A percentile compares a stretch with the other conserved stretches of the same genome.
Conservation (phyloP, 2,113 vertebrate genomes). For the Neogale vison region DNA sequence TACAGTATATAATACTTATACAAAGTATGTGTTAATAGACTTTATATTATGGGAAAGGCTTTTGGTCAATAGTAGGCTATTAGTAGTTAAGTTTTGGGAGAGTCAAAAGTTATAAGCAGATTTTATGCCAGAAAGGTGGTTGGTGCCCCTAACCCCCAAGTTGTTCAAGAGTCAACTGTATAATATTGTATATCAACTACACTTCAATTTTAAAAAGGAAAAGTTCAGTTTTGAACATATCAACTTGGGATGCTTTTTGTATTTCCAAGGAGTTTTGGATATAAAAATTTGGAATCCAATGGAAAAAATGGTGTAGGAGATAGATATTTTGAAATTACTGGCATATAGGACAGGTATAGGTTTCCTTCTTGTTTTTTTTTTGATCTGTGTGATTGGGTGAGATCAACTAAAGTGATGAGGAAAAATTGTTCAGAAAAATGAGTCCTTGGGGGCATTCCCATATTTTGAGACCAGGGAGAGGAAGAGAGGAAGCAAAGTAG, state of each 20-base stretch:
- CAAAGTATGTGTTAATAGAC: neutral
- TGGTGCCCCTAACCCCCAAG: neutral
- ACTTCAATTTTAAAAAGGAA: neutral
- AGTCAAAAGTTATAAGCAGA: neutral
- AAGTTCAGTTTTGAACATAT: neutral
- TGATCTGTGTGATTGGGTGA: neutral
- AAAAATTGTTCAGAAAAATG: neutral
- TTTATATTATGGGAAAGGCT: neutral
- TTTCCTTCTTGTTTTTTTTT: neutral
- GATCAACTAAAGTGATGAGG: neutral
- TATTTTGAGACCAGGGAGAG: neutral
- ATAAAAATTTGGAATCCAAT: neutral
- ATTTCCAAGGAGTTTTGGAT: neutral
- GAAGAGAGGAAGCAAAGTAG: neutral
- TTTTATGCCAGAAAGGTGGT: neutral
- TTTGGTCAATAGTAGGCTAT: neutral
- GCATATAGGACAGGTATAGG: neutral
- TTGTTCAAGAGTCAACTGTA: neutral
- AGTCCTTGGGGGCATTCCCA: neutral
- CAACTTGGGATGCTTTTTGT: neutral
- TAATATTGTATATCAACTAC: neutral
- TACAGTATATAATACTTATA: neutral
- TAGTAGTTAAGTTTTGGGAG: neutral
- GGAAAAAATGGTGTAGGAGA: neutral
- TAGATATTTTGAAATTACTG: neutral